A percentile compares a stretch with the other conserved stretches of the same genome.
phyloP scores from a whole-genome alignment of 1,140 invertebrate genomes.

The Spodoptera frugiperda region DNA sequence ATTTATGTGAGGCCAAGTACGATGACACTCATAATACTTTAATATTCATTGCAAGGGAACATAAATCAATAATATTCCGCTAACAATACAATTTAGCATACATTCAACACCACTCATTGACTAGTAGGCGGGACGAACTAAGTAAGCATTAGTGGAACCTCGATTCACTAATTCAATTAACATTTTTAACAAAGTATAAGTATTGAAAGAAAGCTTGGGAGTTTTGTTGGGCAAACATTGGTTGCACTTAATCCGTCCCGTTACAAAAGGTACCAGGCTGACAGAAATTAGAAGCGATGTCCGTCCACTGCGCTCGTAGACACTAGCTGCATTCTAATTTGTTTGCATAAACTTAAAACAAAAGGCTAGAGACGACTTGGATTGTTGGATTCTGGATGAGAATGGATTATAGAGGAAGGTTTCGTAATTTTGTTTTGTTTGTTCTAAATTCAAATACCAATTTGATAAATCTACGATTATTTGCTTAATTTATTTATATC shows the following conservation, averaged over 20 bases:
- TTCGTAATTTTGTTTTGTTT: not conserved
- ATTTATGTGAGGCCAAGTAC: constrained; percentile 1
- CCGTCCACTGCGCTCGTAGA: constrained; percentile 34
- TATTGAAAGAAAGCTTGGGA: constrained; percentile 62
- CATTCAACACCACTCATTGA: constrained; percentile 2
- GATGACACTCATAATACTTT: constrained; percentile 20
- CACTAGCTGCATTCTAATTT: constrained; percentile 64
- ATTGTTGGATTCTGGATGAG: constrained; percentile 27
- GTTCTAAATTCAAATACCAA: too few relatives aligned
- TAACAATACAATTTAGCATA: constrained; percentile 24
- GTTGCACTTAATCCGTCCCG: constrained; percentile 71
- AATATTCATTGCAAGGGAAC: constrained; percentile 12
- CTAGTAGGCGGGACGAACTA: constrained; percentile 11
- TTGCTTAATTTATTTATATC: too few relatives aligned
- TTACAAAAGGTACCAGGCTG: constrained; percentile 65
- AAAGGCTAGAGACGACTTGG: constrained; percentile 51
- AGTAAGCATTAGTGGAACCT: constrained; percentile 22
- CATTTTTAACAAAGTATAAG: constrained; percentile 66
- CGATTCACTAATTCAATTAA: constrained; percentile 52
- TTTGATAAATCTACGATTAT: too few relatives aligned
- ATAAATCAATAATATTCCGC: constrained; percentile 11
- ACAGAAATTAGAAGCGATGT: constrained; percentile 49
- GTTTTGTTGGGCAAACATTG: constrained; percentile 68
- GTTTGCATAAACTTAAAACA: constrained; percentile 73
- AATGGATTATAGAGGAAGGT: not conserved